Evolutionary conservation across 2,113 vertebrate species (phyloP), one percentile per base, ranked within the genome.

Genomic region (Gasterosteus aculeatus): DNA sequence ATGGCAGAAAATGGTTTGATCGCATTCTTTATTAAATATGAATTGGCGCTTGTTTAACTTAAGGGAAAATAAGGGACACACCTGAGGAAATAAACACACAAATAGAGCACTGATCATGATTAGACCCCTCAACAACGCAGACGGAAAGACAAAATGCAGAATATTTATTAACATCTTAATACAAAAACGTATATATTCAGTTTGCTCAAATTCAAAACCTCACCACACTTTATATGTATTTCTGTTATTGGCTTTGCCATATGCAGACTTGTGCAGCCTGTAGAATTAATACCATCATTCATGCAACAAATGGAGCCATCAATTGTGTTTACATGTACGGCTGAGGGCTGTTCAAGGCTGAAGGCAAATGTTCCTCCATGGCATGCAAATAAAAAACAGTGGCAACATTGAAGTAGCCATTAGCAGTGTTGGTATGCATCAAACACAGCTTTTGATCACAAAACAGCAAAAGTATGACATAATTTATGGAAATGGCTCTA

Each of bases 1-100:
- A 51, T 41, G 49, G 53, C 31, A 64, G 31, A 54, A 65, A 70
- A 44, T 69, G 58, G 33, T 15, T 31, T 75, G 47, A 71, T 46
- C 38, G 35, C 22, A 53, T 46, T 38, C 65, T 53, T 47, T 5
- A 26, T 57, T 19, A 69, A 19, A 47, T 49, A 57, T 70, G 19
- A 49, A 70, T 51, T 62, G 15, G 4, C 63, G 53, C 35, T 49
- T 51, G 29, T 31, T 60, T 41, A 60, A 61, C 18, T 49, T 10
- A n/a, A 18, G 2, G 10, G 29, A 10, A 49, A 58, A 69, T 49
- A 53, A 61, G n/a, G 18, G 7, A 47, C n/a, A n/a, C 5, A 51
- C 15, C 29, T 47, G 11, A 33, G 54, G 18, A 46, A 70, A 58
- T 31, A 7, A 12, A 1, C 22, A 26, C 22, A 26, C 22, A 58